Evolutionary conservation across 2,113 vertebrate species (phyloP).

Genomic region (Pterophyllum scalare): DNA sequence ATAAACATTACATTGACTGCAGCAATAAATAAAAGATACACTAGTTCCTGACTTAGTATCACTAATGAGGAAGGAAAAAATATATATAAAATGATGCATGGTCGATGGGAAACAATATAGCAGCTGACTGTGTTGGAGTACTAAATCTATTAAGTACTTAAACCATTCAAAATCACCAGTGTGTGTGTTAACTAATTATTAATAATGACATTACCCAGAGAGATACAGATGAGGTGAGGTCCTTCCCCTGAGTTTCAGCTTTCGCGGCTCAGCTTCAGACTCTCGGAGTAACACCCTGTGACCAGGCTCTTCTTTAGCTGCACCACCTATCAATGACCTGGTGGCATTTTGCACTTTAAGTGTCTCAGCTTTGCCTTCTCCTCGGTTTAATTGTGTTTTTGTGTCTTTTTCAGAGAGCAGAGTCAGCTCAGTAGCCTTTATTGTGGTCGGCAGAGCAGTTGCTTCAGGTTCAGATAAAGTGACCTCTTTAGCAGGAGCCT

Average conservation of each 20-base stretch:
- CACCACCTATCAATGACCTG: constrained; percentile 38
- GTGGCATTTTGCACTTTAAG: constrained; percentile 49
- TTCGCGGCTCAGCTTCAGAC: constrained; percentile 28
- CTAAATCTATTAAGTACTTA: not conserved
- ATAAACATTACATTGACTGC: not conserved
- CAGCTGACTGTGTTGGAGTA: not conserved
- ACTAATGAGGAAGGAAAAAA: not conserved
- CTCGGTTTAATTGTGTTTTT: constrained; percentile 45
- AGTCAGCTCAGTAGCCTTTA: constrained; percentile 16
- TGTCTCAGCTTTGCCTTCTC: constrained; percentile 35
- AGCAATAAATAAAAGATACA: not conserved
- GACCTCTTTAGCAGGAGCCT: constrained; percentile 27
- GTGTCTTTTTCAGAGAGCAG: constrained; percentile 15
- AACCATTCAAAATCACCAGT: not conserved
- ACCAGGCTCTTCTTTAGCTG: constrained; percentile 26
- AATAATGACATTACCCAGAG: constrained; percentile 54
- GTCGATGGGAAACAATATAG: not conserved
- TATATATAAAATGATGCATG: not conserved
- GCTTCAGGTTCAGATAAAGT: constrained; percentile 38
- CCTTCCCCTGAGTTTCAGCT: constrained; percentile 17
- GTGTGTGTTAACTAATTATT: not conserved
- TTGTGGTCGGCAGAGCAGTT: constrained; percentile 4
- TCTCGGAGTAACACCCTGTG: constrained; percentile 24
- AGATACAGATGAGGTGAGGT: constrained; percentile 48
- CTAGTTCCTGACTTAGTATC: not conserved